A percentile compares a stretch with the other conserved stretches of the same genome.
phyloP scores from a whole-genome alignment of 2,888 invertebrate species.

The Lacanobia wlatinum region DNA sequence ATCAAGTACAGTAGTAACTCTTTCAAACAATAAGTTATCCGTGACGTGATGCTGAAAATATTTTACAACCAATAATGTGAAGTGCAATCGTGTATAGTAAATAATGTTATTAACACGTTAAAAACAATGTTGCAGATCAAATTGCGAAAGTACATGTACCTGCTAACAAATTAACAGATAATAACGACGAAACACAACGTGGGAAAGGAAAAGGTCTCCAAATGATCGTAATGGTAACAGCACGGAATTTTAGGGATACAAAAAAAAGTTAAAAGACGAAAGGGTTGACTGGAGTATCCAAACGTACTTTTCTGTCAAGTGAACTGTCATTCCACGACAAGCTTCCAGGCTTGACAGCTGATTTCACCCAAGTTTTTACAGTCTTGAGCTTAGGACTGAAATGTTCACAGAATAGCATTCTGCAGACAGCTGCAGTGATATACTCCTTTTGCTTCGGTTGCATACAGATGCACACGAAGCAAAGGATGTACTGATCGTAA shows the following conservation, averaged over 20 bases:
- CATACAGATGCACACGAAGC: no score
- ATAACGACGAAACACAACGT: not conserved
- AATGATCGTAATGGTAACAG: not conserved
- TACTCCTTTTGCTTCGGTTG: no score
- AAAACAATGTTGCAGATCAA: not conserved
- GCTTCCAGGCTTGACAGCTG: no score
- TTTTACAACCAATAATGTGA: conserved; percentile 22
- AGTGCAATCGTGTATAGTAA: conserved; percentile 4
- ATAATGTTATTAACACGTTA: not conserved
- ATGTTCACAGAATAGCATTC: no score
- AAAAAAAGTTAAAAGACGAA: no score
- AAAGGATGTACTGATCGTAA: no score
- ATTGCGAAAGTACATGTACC: not conserved
- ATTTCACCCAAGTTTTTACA: no score
- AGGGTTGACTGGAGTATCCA: not conserved
- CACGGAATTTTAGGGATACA: not conserved
- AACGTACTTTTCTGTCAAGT: no score
- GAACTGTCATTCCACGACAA: no score
- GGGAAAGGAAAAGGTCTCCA: not conserved
- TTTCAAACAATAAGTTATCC: not conserved
- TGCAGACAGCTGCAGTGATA: no score
- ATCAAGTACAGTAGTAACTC: not conserved
- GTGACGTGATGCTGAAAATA: conserved; percentile 4
- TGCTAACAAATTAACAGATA: not conserved
- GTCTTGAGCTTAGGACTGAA: no score